Conservation (phyloP, 1,140 invertebrate species). For the Littorina saxatilis region DNA sequence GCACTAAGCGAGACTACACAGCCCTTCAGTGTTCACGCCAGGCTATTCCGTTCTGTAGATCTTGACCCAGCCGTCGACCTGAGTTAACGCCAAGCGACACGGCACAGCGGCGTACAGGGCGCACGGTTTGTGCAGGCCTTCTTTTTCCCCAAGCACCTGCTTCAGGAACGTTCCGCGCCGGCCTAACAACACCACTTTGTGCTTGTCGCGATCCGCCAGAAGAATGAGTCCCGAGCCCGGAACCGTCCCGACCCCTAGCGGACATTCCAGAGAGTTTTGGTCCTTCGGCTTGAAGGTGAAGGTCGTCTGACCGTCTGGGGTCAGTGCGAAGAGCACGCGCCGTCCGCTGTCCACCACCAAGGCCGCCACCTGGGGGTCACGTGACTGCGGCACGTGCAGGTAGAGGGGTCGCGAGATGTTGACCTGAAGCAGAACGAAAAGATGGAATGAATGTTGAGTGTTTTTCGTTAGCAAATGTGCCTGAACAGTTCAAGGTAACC, state of each 20-base stretch:
- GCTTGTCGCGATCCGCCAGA: slow-evolving; percentile 42
- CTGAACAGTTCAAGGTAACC: too few relatives aligned
- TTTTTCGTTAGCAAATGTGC: too few relatives aligned
- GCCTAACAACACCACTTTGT: slow-evolving; percentile 32
- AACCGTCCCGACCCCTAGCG: slow-evolving; percentile 41
- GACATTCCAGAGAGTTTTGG: slow-evolving; percentile 37
- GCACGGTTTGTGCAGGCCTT: slow-evolving; percentile 43
- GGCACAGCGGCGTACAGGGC: slow-evolving; percentile 22
- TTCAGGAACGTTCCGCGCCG: slow-evolving; percentile 12
- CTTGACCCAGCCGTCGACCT: slow-evolving; percentile 49
- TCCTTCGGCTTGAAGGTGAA: slow-evolving; percentile 43
- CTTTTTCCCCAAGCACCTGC: slow-evolving; percentile 18
- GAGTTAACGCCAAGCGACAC: slow-evolving; percentile 31
- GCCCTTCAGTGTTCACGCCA: too few relatives aligned
- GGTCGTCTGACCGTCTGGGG: slow-evolving; percentile 18
- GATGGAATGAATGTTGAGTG: too few relatives aligned
- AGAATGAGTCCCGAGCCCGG: slow-evolving; percentile 23
- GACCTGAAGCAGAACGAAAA: too few relatives aligned
- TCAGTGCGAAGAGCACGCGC: slow-evolving; percentile 32
- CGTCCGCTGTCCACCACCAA: slow-evolving; percentile 43
- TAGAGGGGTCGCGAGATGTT: slow-evolving; percentile 40
- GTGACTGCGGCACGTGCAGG: slow-evolving; percentile 23
- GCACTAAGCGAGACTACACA: not conserved
- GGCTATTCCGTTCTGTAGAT: slow-evolving; percentile 33
- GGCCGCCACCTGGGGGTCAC: slow-evolving; percentile 6